phyloP scores from a whole-genome alignment of 30 jellyfish, hydroid and myxozoan species.

The Aurelia sp. region DNA sequence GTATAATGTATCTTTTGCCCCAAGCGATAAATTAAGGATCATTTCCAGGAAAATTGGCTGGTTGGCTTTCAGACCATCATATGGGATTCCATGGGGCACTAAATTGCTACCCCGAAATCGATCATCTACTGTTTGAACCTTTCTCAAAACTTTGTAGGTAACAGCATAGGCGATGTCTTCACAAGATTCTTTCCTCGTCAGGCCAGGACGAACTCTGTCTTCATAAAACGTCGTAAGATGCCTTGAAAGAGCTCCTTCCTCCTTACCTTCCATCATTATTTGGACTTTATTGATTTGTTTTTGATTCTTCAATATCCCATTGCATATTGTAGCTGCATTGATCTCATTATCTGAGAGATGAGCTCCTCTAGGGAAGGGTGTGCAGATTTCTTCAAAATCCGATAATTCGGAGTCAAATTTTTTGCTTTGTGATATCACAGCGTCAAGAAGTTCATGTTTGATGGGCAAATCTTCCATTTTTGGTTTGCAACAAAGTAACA shows the following conservation, averaged over 20 bases:
- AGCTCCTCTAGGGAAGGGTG: slow-evolving; percentile 63
- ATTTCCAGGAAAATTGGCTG: slow-evolving; percentile 73
- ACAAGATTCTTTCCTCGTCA: slow-evolving; percentile 57
- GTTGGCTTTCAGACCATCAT: slow-evolving; percentile 74
- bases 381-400: slow-evolving; percentile 57
- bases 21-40: slow-evolving; percentile 72
- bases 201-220: slow-evolving; percentile 44
- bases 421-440: slow-evolving; percentile 40
- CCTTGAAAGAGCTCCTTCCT: slow-evolving; percentile 3
- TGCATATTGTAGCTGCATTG: not conserved
- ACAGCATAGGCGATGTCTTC: slow-evolving; percentile 84
- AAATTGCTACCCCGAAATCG: slow-evolving; percentile 79
- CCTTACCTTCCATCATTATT: not conserved
- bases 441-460: slow-evolving; percentile 16
- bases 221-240: slow-evolving; percentile 60
- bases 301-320: not conserved
- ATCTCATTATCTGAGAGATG: slow-evolving; percentile 50
- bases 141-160: slow-evolving; percentile 72
- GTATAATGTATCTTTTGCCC: slow-evolving; percentile 46
- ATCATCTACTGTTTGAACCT: slow-evolving; percentile 80
- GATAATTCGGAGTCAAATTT: slow-evolving; percentile 65
- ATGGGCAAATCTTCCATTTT: too few species aligned
- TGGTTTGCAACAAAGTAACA: too few species aligned
- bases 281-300: not conserved
- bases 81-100: slow-evolving; percentile 85